phyloP scores from a whole-genome alignment of 2,888 invertebrate species.

The Plagiodera versicolora region DNA sequence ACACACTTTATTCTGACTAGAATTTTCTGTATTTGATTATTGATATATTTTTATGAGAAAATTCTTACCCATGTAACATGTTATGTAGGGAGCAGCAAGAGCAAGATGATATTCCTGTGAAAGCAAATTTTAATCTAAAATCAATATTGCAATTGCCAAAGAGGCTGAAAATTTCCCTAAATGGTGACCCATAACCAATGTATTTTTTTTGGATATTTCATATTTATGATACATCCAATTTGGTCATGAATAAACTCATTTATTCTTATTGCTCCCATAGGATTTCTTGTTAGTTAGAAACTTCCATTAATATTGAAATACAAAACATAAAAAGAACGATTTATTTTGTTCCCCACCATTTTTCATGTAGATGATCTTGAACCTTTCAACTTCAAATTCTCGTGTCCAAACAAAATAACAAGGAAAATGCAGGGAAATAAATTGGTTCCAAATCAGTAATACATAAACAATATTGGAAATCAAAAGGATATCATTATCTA shows the following conservation, averaged over 20 bases:
- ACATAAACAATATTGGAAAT: neutral
- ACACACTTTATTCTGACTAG: neutral
- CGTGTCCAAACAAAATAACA: neutral
- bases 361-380: neutral
- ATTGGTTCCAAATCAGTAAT: neutral
- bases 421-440: neutral
- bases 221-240: no score
- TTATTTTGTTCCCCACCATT: neutral
- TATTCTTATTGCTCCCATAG: no score
- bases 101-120: slow-evolving; percentile 6
- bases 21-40: neutral
- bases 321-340: neutral
- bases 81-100: slow-evolving; percentile 5
- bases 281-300: no score
- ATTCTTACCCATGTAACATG: neutral
- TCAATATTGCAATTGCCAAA: neutral
- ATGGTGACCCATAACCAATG: neutral
- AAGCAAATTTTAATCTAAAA: neutral
- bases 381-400: neutral
- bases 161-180: neutral
- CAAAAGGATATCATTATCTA: neutral
- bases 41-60: neutral
- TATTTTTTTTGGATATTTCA: no score
- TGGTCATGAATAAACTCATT: no score
- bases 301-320: no score